Conservation (phyloP, 2,888 invertebrate species). For the Tachina lurida region DNA sequence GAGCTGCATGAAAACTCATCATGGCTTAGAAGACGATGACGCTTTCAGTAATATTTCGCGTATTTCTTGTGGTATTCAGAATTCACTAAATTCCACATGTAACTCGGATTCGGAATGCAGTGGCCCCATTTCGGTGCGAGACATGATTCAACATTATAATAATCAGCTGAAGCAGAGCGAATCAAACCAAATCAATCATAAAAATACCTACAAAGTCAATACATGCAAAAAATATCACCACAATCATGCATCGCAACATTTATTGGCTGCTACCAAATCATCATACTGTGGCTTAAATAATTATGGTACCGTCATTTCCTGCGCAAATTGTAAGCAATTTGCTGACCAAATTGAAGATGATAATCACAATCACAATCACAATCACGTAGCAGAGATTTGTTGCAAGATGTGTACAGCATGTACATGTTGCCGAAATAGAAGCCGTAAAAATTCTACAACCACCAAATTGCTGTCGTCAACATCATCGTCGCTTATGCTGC, state of each 20-base stretch:
- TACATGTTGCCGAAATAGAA: constrained; percentile 64
- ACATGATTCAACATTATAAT: constrained; percentile 80
- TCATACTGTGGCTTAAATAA: constrained; percentile 75
- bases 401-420: constrained; percentile 63
- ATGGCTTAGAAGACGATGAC: constrained; percentile 73
- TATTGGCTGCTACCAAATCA: constrained; percentile 76
- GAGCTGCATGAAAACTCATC: constrained; percentile 18
- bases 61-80: constrained; percentile 48
- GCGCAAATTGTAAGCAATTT: constrained; percentile 38
- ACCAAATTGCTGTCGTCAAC: constrained; percentile 40
- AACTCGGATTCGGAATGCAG: constrained; percentile 63
- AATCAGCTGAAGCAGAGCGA: constrained; percentile 57
- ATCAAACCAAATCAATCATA: constrained; percentile 10
- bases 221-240: constrained; percentile 40
- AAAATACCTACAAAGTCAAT: constrained; percentile 54
- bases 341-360: constrained; percentile 38
- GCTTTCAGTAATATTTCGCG: constrained; percentile 70
- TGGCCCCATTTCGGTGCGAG: constrained; percentile 77
- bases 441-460: constrained; percentile 52
- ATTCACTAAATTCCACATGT: constrained; percentile 43
- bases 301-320: constrained; percentile 30
- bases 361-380: constrained; percentile 31
- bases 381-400: constrained; percentile 49
- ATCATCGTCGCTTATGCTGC: constrained; percentile 15
- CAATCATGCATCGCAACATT: constrained; percentile 71